These are phyloP conservation scores for Pentamera pediparva DNA, from an alignment of 53 echinoderm and acorn worm species.

Conservation along the genomic window DNA sequence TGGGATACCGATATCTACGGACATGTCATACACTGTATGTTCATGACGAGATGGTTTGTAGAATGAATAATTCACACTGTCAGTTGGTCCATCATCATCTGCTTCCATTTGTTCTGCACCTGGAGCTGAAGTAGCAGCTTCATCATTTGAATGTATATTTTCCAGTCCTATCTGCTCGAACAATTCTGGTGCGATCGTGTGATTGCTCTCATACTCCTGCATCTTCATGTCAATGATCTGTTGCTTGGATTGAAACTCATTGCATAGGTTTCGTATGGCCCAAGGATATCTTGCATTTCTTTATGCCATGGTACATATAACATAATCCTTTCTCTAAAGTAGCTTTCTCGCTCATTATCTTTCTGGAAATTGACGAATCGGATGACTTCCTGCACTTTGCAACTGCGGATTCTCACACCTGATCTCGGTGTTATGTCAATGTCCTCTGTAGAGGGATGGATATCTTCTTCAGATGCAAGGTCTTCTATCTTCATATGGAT, in stretches of 20 bases:
- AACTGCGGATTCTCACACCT: neutral
- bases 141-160: neutral
- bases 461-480: neutral
- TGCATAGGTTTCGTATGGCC: neutral
- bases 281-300: neutral
- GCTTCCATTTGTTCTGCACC: conserved; percentile 23
- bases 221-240: neutral
- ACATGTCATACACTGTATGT: conserved; percentile 11
- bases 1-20: conserved; percentile 8
- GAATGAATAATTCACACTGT: conserved; percentile 4
- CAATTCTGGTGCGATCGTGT: neutral
- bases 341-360: conserved; percentile 10
- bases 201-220: conserved; percentile 26
- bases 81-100: neutral
- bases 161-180: neutral
- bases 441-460: neutral
- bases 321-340: conserved; percentile 14
- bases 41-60: neutral
- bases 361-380: conserved; percentile 37
- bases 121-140: neutral
- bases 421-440: conserved; percentile 12
- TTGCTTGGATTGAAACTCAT: neutral
- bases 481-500: neutral
- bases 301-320: conserved; percentile 25
- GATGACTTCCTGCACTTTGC: conserved; percentile 39